Base-by-base conservation (phyloP, 2,113 vertebrate species). In the Catharus bicknelli region DNA sequence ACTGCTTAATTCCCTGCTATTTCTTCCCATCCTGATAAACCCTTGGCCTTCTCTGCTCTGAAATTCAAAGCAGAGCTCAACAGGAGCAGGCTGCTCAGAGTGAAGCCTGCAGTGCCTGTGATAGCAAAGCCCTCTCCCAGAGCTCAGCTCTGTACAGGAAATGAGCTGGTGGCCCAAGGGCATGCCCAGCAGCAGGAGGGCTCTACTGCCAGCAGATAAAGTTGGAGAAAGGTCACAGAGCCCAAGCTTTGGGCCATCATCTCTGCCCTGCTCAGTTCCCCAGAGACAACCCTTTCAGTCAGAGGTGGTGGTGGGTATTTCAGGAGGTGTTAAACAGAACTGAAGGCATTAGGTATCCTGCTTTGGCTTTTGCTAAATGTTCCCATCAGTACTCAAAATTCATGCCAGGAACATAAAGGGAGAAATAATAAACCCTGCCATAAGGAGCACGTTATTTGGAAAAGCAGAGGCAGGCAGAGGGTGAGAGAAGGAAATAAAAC, bases 351-450 rank as follows among this genome's bases (percentile, higher is more conserved):
- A 45, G n/a, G 26, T 62, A 48, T 73, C 40, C 80, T 64, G 69
- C 62, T 82, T 79, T 73, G 78, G 70, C 38, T 94, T 93, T 80
- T 30, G 30, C 54, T 87, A 32, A 45, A 43, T n/a, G 16, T 47
- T 91, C 82, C 77, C 62, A 83, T 82, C 38, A 38, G 43, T 5
- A 19, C 25, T 61, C 81, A 76, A 68, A 90, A 47, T 14, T 34
- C 6, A 38, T 58, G 70, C 90, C 79, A 90, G 51, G 25, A 90
- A 62, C 85, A 70, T 61, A 93, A 78, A 83, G 67, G 70, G 86
- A 87, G 66, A 89, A 92, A 82, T 64, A 93, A 76, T 61, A 83
- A 83, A 57, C 50, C 21, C 45, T 93, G 62, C 73, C 86, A 57
- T 79, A 90, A 73, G 62, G 58, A 93, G 42, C 18, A 9, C 20